Evolutionary conservation across 2,113 vertebrate species (phyloP).

Genomic region (Myocastor coypus): DNA sequence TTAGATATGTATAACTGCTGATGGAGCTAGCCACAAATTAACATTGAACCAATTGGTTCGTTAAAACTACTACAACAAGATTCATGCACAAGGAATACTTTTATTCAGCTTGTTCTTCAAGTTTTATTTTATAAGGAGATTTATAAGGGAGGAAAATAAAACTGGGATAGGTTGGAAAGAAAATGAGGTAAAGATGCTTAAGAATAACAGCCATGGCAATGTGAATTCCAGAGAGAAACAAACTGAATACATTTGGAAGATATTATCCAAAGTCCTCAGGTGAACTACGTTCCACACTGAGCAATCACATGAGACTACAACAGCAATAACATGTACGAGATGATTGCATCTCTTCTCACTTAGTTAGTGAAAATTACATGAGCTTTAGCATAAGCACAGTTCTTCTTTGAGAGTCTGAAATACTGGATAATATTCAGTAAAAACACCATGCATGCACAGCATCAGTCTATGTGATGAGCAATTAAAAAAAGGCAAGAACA

Average conservation of each 20-base stretch:
- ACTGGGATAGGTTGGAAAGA: constrained; percentile 38
- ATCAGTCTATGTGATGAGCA: constrained; percentile 21
- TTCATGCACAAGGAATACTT: not conserved
- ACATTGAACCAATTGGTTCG: constrained; percentile 8
- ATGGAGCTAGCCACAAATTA: not conserved
- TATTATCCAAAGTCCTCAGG: constrained; percentile 71
- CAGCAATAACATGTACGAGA: constrained; percentile 50
- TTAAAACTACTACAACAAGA: not conserved
- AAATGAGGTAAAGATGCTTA: constrained; percentile 60
- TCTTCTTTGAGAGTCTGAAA: not conserved
- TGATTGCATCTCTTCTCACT: not conserved
- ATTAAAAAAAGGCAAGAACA: constrained; percentile 31
- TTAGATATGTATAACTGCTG: not conserved
- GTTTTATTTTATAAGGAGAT: constrained; percentile 49
- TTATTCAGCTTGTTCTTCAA: constrained; percentile 43
- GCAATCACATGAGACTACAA: constrained; percentile 60
- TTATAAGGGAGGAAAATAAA: constrained; percentile 42
- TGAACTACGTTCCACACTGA: constrained; percentile 73
- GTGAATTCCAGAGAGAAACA: constrained; percentile 65
- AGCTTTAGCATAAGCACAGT: constrained; percentile 32
- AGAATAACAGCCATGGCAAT: constrained; percentile 54
- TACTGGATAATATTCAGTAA: not conserved
- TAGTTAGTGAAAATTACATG: constrained; percentile 47
- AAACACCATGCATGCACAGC: not conserved
- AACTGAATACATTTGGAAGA: constrained; percentile 78